phyloP scores from a whole-genome alignment of 1,140 invertebrate genomes.

The Micrasema longulum region DNA sequence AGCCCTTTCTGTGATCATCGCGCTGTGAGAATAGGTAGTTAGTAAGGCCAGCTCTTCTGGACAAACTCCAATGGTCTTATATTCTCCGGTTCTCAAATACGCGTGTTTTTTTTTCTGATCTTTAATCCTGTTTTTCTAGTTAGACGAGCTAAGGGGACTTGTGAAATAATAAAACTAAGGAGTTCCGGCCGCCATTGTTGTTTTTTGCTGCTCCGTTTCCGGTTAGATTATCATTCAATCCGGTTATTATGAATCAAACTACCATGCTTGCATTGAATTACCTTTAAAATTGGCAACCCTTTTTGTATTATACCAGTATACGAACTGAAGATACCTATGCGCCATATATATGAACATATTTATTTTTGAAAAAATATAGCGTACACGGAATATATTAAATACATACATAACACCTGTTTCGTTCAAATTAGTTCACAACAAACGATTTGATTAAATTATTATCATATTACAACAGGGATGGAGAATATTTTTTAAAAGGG shows the following conservation, averaged over 20 bases:
- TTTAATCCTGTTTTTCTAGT: slow-evolving; percentile 17
- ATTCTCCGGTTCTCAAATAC: not conserved
- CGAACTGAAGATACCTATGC: too few species aligned
- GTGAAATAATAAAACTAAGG: not conserved
- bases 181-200: slow-evolving; percentile 13
- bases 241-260: slow-evolving; percentile 4
- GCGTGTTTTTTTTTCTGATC: slow-evolving; percentile 9
- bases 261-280: too few species aligned
- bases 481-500: too few species aligned
- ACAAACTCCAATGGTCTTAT: slow-evolving; percentile 26
- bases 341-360: too few species aligned
- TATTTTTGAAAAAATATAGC: too few species aligned
- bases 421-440: too few species aligned
- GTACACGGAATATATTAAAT: too few species aligned
- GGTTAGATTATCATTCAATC: slow-evolving; percentile 11
- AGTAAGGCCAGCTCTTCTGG: slow-evolving; percentile 47
- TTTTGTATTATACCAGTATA: too few species aligned
- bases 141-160: not conserved
- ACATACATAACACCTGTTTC: too few species aligned
- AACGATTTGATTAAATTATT: too few species aligned
- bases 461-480: too few species aligned
- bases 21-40: slow-evolving; percentile 52
- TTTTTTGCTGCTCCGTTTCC: slow-evolving; percentile 13
- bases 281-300: too few species aligned
- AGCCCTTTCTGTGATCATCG: slow-evolving; percentile 53